These are phyloP conservation scores for Catocala sponsa DNA, from an alignment of 2,888 invertebrate species.

Conservation along the genomic window DNA sequence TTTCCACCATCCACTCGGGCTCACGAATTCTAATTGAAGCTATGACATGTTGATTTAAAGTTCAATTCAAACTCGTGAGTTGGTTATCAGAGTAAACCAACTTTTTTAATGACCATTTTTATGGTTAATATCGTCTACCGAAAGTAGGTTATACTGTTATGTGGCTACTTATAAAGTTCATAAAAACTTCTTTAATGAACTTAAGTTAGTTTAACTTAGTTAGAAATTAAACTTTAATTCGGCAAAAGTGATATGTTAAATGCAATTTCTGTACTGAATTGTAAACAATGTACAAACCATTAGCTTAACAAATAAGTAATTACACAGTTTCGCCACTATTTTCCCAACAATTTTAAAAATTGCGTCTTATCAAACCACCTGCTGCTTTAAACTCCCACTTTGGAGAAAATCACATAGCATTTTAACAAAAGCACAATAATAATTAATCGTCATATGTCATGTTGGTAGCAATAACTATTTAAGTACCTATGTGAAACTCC, in stretches of 20 bases:
- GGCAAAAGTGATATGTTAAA: not conserved
- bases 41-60: conserved; percentile 68
- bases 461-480: conserved; percentile 79
- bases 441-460: conserved; percentile 85
- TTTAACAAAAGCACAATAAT: conserved; percentile 69
- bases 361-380: conserved; percentile 39
- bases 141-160: conserved; percentile 37
- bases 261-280: conserved; percentile 1
- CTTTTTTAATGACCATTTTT: conserved; percentile 58
- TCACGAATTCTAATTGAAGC: conserved; percentile 76
- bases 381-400: conserved; percentile 36
- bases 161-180: conserved; percentile 25
- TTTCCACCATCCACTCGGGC: conserved; percentile 76
- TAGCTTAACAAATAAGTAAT: conserved; percentile 26
- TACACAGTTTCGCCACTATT: conserved; percentile 25
- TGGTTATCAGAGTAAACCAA: conserved; percentile 51
- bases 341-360: conserved; percentile 48
- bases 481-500: conserved; percentile 85
- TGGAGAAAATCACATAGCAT: conserved; percentile 59
- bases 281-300: conserved; percentile 29
- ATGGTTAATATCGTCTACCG: conserved; percentile 52
- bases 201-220: too few relatives aligned
- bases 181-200: not conserved
- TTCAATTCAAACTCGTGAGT: conserved; percentile 55
- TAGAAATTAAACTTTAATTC: not conserved